Evolutionary conservation across 2,113 vertebrate species (phyloP).

Genomic region (Promerops cafer): DNA sequence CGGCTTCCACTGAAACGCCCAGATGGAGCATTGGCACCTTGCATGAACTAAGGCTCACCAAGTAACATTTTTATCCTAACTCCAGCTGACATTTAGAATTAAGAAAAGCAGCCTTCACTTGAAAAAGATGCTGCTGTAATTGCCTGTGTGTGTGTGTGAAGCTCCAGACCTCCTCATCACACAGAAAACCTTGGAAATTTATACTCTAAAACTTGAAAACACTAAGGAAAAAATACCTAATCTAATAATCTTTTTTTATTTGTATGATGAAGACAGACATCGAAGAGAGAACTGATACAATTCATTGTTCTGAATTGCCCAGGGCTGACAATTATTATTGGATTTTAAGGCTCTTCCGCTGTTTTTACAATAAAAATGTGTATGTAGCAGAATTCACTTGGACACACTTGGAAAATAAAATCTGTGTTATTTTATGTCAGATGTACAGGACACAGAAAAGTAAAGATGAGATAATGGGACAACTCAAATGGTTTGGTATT

Average conservation of each 20-base stretch:
- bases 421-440: background rate
- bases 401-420: conserved; percentile 3
- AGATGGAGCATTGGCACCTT: background rate
- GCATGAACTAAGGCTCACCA: background rate
- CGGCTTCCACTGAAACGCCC: accelerated
- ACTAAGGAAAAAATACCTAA: background rate
- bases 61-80: background rate
- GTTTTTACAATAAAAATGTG: background rate
- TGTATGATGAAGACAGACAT: background rate
- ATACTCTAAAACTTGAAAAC: background rate
- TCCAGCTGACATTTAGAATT: background rate
- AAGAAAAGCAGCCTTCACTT: background rate
- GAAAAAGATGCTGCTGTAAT: background rate
- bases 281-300: background rate
- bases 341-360: background rate
- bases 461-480: background rate
- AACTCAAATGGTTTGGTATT: background rate
- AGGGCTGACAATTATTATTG: background rate
- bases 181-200: background rate
- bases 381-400: background rate
- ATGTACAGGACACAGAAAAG: background rate
- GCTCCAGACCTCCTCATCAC: background rate
- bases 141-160: background rate
- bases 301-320: background rate
- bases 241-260: background rate